Percentiles rank a stretch among this genome's conserved stretches.
Evolutionary conservation across 2,797 vertebrate genomes (phyloP).

Genomic region (Gymnoscopelus microlampas): DNA sequence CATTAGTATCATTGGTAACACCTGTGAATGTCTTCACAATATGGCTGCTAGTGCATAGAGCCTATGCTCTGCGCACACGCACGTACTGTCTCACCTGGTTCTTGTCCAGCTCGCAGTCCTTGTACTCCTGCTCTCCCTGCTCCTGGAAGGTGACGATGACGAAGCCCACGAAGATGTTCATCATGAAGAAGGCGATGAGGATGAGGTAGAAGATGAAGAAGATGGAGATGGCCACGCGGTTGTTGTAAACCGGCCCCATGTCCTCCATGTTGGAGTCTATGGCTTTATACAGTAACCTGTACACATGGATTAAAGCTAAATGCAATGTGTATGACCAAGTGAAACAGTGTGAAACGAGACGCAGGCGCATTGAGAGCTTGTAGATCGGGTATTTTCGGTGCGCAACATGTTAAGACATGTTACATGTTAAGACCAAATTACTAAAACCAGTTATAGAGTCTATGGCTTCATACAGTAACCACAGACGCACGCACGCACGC

Average conservation of each 20-base stretch:
- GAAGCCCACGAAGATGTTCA: slow-evolving; percentile 96
- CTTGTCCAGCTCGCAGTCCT: slow-evolving; percentile 93
- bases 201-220: slow-evolving; percentile 95
- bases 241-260: slow-evolving; percentile 88
- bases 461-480: too few species aligned
- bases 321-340: too few species aligned
- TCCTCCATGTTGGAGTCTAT: slow-evolving; percentile 91
- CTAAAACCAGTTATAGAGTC: too few species aligned
- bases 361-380: too few species aligned
- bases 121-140: slow-evolving; percentile 93
- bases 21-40: too few species aligned
- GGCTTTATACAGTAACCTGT: slow-evolving; percentile 88
- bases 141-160: slow-evolving; percentile 95
- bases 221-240: slow-evolving; percentile 88
- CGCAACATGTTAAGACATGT: too few species aligned
- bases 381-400: too few species aligned
- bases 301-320: not conserved
- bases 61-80: too few species aligned
- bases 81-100: slow-evolving; percentile 84
- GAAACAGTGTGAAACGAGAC: not conserved
- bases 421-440: too few species aligned
- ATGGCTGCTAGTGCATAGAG: too few species aligned
- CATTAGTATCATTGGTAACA: too few species aligned
- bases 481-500: not conserved
- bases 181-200: slow-evolving; percentile 96